These are phyloP conservation scores for Cynopterus sphinx DNA, from an alignment of 2,797 vertebrate genomes.

Conservation along the genomic window DNA sequence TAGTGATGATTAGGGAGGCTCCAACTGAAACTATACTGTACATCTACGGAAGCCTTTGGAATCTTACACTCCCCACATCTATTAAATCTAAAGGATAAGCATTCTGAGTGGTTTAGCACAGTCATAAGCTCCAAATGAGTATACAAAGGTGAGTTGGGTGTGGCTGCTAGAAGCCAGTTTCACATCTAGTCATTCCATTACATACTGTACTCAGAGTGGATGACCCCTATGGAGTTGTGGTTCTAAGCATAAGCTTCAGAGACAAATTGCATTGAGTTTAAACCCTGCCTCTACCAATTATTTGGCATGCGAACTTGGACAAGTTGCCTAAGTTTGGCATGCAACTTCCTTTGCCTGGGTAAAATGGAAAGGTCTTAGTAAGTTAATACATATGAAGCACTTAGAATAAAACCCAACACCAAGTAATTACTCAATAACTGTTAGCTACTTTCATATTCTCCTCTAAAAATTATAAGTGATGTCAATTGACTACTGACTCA, in stretches of 20 bases:
- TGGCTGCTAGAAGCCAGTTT: not conserved
- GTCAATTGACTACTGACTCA: not conserved
- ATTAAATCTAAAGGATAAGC: not conserved
- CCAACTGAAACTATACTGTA: not conserved
- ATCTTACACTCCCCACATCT: not conserved
- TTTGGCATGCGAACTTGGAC: not conserved
- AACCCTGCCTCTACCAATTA: not conserved
- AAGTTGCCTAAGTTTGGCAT: not conserved
- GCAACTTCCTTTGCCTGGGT: not conserved
- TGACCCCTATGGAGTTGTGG: not conserved
- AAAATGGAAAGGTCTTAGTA: not conserved
- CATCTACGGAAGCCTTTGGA: not conserved
- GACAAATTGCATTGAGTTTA: not conserved
- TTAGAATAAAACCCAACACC: not conserved
- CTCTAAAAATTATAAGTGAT: slow-evolving; percentile 32
- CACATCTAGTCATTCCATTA: not conserved
- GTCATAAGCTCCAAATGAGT: not conserved
- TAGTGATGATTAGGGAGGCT: not conserved
- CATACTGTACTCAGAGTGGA: not conserved
- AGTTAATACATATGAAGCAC: not conserved
- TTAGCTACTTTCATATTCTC: slow-evolving; percentile 1
- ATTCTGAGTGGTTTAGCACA: not conserved
- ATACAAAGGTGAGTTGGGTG: not conserved
- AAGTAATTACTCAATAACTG: not conserved
- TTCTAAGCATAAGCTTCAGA: not conserved